Evolutionary conservation across 1,140 invertebrate species (phyloP).

Genomic region (Hylyphantes graminicola): DNA sequence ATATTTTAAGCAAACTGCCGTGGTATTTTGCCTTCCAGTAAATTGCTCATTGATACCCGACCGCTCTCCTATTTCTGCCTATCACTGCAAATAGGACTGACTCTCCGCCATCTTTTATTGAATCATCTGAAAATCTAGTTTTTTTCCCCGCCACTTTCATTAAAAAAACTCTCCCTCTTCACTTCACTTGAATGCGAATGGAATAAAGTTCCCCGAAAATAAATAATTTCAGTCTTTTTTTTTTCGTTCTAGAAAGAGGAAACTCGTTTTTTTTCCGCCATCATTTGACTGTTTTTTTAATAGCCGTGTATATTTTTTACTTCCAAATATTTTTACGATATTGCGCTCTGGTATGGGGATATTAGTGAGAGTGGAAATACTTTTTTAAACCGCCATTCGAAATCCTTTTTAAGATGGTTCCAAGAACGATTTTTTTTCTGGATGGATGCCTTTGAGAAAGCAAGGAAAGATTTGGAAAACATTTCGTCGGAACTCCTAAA

Average conservation of each 20-base stretch:
- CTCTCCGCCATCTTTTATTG: slow-evolving; percentile 17
- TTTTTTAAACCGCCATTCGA: not conserved
- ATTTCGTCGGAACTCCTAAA: no score
- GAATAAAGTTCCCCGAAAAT: not conserved
- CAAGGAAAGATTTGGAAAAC: no score
- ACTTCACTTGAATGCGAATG: not conserved
- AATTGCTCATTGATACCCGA: slow-evolving; percentile 9
- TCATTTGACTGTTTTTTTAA: not conserved
- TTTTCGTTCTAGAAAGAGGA: not conserved
- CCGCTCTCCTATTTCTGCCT: not conserved
- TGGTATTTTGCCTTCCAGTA: not conserved
- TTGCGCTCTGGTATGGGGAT: not conserved
- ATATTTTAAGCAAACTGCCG: not conserved
- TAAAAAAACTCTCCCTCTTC: slow-evolving; percentile 16
- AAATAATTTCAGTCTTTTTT: not conserved
- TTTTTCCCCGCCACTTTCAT: slow-evolving; percentile 18
- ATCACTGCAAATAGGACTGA: not conserved
- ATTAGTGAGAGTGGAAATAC: not conserved
- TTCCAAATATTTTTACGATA: not conserved
- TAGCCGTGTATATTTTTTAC: not conserved
- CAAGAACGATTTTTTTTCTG: no score
- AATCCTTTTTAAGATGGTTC: not conserved
- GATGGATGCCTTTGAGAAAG: no score
- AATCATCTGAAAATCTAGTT: not conserved
- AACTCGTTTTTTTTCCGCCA: not conserved